These are phyloP conservation scores for Alloscopus bannaensis DNA, from an alignment of 2,888 invertebrate species.

Conservation along the genomic window DNA sequence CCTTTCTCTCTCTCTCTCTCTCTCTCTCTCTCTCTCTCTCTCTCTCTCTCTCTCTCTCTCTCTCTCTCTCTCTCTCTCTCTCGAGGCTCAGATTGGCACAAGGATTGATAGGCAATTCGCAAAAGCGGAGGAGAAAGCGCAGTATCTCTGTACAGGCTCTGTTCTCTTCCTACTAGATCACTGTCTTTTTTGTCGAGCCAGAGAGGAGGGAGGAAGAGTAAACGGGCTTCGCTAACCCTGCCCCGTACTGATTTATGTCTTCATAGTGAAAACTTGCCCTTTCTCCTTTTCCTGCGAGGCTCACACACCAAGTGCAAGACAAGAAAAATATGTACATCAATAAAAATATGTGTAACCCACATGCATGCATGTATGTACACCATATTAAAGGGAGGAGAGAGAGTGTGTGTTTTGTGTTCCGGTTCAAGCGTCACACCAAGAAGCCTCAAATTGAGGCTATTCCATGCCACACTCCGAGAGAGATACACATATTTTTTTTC, in stretches of 20 bases:
- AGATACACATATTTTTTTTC: too few species aligned
- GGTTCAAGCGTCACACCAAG: slow-evolving; percentile 41
- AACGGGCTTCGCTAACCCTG: slow-evolving; percentile 59
- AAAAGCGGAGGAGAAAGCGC: too few species aligned
- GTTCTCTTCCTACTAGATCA: slow-evolving; percentile 64
- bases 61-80: too few species aligned
- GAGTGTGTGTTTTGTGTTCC: slow-evolving; percentile 37
- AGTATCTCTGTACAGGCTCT: too few species aligned
- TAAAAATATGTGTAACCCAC: slow-evolving; percentile 6
- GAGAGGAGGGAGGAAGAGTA: too few species aligned
- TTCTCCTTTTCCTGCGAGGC: slow-evolving; percentile 7
- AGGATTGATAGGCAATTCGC: slow-evolving; percentile 65
- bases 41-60: too few species aligned
- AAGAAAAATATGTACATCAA: neutral
- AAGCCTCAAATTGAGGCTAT: slow-evolving; percentile 35
- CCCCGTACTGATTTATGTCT: slow-evolving; percentile 63
- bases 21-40: too few species aligned
- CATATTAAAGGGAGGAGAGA: neutral
- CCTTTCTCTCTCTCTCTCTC: too few species aligned
- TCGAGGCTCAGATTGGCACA: slow-evolving; percentile 60
- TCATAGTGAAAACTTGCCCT: slow-evolving; percentile 53
- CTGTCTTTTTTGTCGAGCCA: too few species aligned
- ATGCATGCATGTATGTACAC: slow-evolving; percentile 2
- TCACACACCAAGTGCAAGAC: neutral
- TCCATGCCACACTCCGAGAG: neutral